phyloP scores from a whole-genome alignment of 1,140 invertebrate species.

The Magallana angulata region DNA sequence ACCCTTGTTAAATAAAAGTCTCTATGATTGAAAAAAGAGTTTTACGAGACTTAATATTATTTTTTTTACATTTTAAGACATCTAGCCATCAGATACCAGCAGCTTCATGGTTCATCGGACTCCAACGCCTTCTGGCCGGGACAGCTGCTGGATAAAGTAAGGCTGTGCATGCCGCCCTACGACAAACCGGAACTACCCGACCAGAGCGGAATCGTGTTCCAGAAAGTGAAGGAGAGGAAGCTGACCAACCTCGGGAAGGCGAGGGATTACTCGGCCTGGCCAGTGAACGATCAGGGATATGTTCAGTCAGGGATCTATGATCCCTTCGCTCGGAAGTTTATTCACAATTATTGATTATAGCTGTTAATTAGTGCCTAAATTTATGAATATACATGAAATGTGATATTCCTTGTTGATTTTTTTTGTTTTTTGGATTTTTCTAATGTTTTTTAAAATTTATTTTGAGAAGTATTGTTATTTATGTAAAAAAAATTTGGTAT shows the following conservation, averaged over 20 bases:
- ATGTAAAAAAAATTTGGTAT: no score
- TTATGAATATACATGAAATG: no score
- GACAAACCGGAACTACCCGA: slow-evolving; percentile 48
- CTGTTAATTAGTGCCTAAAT: no score
- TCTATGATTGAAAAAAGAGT: no score
- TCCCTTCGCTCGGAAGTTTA: slow-evolving; percentile 49
- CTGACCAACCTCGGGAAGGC: slow-evolving; percentile 63
- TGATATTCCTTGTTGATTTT: no score
- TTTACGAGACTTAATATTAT: no score
- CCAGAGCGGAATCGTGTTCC: slow-evolving; percentile 20
- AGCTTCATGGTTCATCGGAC: slow-evolving; percentile 61
- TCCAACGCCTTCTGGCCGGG: slow-evolving; percentile 76
- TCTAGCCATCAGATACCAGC: slow-evolving; percentile 60
- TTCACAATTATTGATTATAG: slow-evolving; percentile 20
- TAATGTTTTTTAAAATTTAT: no score
- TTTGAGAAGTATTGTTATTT: no score
- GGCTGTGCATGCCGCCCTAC: slow-evolving; percentile 71
- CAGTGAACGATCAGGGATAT: slow-evolving; percentile 64
- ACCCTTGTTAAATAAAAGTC: no score
- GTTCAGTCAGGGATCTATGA: slow-evolving; percentile 55
- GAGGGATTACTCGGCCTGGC: slow-evolving; percentile 69
- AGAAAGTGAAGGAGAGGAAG: slow-evolving; percentile 41
- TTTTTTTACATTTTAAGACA: slow-evolving; percentile 46
- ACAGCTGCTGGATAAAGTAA: slow-evolving; percentile 74
- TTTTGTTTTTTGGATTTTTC: no score